A percentile compares a stretch with the other conserved stretches of the same genome.
phyloP scores from a whole-genome alignment of 2,113 vertebrate species.

The Hypomesus transpacificus region DNA sequence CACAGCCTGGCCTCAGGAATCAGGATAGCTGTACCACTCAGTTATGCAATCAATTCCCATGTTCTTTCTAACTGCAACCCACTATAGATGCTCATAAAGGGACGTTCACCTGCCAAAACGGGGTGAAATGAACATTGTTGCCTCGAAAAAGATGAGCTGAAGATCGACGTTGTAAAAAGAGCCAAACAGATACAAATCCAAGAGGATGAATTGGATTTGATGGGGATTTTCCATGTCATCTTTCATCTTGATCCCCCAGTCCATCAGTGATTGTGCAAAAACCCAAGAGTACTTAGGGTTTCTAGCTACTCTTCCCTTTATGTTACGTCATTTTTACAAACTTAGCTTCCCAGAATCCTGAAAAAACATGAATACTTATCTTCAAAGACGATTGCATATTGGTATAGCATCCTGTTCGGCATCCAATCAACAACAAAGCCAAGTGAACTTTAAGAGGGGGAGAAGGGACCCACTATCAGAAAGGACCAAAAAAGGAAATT shows the following conservation, averaged over 20 bases:
- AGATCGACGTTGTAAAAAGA: neutral
- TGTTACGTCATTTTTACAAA: neutral
- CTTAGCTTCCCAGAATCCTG: conserved; percentile 8
- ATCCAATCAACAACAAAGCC: neutral
- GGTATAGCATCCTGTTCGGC: neutral
- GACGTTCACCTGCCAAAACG: neutral
- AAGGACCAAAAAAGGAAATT: neutral
- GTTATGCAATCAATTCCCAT: neutral
- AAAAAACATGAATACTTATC: neutral
- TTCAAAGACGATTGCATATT: conserved; percentile 12
- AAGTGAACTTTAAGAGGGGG: conserved; percentile 4
- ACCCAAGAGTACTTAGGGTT: neutral
- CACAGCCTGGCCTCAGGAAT: neutral
- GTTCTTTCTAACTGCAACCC: neutral
- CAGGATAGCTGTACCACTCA: neutral
- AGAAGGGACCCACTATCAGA: neutral
- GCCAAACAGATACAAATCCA: neutral
- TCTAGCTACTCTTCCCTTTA: neutral
- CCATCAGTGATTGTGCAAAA: neutral
- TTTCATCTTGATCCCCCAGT: neutral
- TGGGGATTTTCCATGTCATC: neutral
- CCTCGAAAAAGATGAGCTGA: neutral
- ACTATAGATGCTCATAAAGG: no score
- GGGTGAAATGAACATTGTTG: neutral
- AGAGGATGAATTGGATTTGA: neutral